A percentile compares a stretch with the other conserved stretches of the same genome.
These are phyloP conservation scores for Molothrus aeneus DNA, from an alignment of 2,797 vertebrate genomes.

Conservation along the genomic window DNA sequence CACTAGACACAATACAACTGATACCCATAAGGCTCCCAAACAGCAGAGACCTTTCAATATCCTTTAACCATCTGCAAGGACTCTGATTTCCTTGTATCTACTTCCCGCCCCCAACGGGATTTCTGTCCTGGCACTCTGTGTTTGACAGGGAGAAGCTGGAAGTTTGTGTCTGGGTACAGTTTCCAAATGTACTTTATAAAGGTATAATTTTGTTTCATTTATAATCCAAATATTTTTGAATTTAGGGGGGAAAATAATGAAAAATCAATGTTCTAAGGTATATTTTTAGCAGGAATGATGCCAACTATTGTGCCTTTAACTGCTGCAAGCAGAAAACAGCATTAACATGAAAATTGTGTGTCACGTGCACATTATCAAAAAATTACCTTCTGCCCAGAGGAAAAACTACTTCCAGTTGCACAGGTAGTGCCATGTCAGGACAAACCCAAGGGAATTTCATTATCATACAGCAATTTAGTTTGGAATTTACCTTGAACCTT, in stretches of 20 bases:
- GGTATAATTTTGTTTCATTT: not conserved
- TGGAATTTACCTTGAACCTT: not conserved
- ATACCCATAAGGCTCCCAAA: not conserved
- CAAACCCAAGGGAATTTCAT: not conserved
- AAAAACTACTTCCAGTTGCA: not conserved
- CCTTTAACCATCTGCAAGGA: not conserved
- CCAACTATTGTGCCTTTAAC: not conserved
- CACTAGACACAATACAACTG: fast-evolving
- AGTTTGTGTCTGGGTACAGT: not conserved
- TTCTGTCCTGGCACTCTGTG: no score
- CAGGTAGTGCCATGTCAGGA: not conserved
- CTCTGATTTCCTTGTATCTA: not conserved
- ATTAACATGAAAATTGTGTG: not conserved
- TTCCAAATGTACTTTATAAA: not conserved
- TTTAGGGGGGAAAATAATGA: not conserved
- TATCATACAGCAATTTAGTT: not conserved
- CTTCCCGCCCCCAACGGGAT: not conserved
- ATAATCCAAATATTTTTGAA: not conserved
- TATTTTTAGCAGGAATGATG: not conserved
- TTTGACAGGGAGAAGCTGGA: not conserved
- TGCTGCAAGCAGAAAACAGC: not conserved
- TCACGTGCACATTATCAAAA: not conserved
- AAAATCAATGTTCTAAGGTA: not conserved
- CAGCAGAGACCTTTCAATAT: not conserved
- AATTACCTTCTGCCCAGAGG: not conserved